Evolutionary conservation across 2,888 invertebrate genomes (phyloP), one percentile per base, ranked within the genome.

Genomic region (Machimus atricapillus): DNA sequence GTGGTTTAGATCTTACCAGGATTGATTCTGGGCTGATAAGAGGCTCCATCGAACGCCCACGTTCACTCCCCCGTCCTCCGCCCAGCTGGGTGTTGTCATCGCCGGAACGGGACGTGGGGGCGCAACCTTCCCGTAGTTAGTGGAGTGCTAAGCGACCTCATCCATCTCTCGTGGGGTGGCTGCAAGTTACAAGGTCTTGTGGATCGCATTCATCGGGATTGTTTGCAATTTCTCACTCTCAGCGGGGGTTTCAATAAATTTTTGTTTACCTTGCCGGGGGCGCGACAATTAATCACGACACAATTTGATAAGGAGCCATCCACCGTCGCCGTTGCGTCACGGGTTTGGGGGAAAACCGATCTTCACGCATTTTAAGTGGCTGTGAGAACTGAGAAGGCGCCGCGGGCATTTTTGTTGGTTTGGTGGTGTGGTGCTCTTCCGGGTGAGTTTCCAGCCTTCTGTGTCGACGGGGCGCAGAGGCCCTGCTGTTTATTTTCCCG

Each of bases 181-280:
- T 27, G 16, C 74, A 74, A 31, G 16, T 12, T n/a, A 31, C 77
- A 77, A 77, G 40, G 23, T 43, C 46, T 43, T 27, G 16, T 12
- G 12, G 34, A 40, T 37, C 77, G 34, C 34, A 37, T 0, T 14
- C 77, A 40, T 9, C 74, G 27, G 27, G 74, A 74, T 74, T 52
- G 52, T 52, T 52, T 5, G 52, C 19, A 52, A 52, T 52, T 52
- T 52, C 52, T 52, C 52, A 52, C 66, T 27, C 66, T 19, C 40
- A 66, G 12, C 66, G 19, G 27, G 27, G 27, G 66, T 66, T 66
- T 66, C 66, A 66, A 66, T 66, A 66, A 66, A 66, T 23, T 66
- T 27, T 79, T 79, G 79, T 79, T 79, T 79, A 79, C 52, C n/a
- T 46, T 79, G 23, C 40, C 79, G 52, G 19, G 66, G 23, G 66